Evolutionary conservation across 2,113 vertebrate species (phyloP).

Genomic region (Caracal caracal): DNA sequence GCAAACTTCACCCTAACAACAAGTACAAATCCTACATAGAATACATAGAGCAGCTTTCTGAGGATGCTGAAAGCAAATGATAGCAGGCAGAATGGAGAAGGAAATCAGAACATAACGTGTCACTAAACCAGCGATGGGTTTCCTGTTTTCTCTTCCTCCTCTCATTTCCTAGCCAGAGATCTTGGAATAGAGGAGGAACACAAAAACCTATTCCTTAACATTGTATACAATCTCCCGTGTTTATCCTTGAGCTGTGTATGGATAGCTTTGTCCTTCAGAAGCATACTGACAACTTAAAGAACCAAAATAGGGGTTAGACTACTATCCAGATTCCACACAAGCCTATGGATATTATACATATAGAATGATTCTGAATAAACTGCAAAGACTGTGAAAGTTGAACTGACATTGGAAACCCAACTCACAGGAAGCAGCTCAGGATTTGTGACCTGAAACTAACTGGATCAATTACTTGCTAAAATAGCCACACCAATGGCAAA

Average conservation of each 20-base stretch:
- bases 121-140: not conserved
- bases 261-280: not conserved
- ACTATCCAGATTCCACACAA: not conserved
- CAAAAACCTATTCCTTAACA: not conserved
- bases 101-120: not conserved
- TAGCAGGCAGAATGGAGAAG: not conserved
- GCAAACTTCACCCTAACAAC: rapidly evolving
- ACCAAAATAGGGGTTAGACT: not conserved
- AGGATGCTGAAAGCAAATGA: not conserved
- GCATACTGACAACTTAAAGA: not conserved
- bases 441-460: not conserved
- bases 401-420: not conserved
- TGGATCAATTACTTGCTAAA: not conserved
- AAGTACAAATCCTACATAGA: not conserved
- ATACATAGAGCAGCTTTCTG: not conserved
- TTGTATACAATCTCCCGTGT: not conserved
- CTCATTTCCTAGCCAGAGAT: not conserved
- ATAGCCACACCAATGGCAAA: not conserved
- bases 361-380: not conserved
- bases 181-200: not conserved
- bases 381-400: not conserved
- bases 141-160: not conserved
- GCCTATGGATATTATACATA: not conserved
- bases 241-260: not conserved
- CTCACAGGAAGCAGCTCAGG: not conserved